These are phyloP conservation scores for Anticlea derivata DNA, from an alignment of 2,888 invertebrate species.

Conservation along the genomic window DNA sequence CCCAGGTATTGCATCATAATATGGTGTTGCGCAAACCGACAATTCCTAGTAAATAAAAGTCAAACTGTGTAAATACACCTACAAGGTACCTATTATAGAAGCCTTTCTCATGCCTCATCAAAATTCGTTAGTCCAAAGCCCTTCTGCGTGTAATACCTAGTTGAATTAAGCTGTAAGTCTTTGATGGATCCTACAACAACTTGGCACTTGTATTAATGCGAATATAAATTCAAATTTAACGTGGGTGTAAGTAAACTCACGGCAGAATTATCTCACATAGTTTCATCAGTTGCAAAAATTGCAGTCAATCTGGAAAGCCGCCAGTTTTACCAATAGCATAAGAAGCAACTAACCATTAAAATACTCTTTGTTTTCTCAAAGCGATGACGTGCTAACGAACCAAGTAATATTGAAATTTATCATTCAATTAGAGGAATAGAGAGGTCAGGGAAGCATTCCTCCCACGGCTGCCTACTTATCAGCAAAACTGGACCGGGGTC, in stretches of 20 bases:
- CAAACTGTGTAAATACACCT: conserved; percentile 65
- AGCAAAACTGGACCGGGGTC: conserved; percentile 57
- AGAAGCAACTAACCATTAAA: conserved; percentile 5
- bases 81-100: conserved; percentile 38
- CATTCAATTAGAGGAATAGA: conserved; percentile 66
- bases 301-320: conserved; percentile 21
- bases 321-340: conserved; percentile 14
- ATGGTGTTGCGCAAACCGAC: conserved; percentile 62
- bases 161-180: neutral
- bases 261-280: conserved; percentile 1
- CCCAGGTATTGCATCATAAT: conserved; percentile 55
- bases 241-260: neutral
- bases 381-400: conserved; percentile 22
- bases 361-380: conserved; percentile 20
- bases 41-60: conserved; percentile 52
- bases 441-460: conserved; percentile 68
- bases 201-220: neutral
- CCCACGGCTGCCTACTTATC: conserved; percentile 62
- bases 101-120: conserved; percentile 47
- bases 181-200: neutral
- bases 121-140: conserved; percentile 30
- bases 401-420: conserved; percentile 46
- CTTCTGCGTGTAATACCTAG: neutral
- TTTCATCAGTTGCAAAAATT: conserved; percentile 19
- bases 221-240: conserved; percentile 5